Evolutionary conservation across 2,113 vertebrate genomes (phyloP).

Genomic region (Leuciscus idus): DNA sequence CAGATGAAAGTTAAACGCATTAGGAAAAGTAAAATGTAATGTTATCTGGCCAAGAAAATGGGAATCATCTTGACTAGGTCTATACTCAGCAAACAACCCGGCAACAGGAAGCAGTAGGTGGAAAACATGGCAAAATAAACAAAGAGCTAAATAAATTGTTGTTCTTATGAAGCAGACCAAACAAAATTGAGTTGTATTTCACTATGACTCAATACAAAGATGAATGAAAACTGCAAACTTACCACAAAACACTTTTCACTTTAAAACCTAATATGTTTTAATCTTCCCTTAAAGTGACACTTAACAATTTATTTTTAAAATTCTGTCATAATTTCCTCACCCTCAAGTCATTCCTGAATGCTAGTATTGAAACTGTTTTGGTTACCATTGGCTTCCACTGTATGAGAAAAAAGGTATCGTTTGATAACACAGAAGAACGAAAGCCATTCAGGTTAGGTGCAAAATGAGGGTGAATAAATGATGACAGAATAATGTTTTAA

Average conservation of each 20-base stretch:
- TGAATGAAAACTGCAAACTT: not conserved
- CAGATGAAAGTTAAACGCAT: not conserved
- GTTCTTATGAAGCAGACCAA: constrained; percentile 1
- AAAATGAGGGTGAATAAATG: too few relatives aligned
- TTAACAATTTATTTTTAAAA: too few relatives aligned
- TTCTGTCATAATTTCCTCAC: too few relatives aligned
- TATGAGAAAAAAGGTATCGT: not conserved
- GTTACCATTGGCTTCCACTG: not conserved
- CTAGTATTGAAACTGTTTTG: too few relatives aligned
- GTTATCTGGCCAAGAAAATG: not conserved
- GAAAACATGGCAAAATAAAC: constrained; percentile 9
- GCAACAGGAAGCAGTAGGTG: not conserved
- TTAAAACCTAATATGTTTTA: too few relatives aligned
- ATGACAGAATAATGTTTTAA: not conserved
- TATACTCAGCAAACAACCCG: not conserved
- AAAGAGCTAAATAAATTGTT: constrained; percentile 2
- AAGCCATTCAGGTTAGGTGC: too few relatives aligned
- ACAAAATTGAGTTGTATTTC: not conserved
- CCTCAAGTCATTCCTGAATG: too few relatives aligned
- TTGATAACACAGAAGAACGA: too few relatives aligned
- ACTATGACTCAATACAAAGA: not conserved
- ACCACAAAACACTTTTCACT: not conserved
- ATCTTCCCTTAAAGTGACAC: too few relatives aligned
- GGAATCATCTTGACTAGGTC: not conserved
- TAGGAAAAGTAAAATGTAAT: not conserved